Evolutionary conservation across 1,140 invertebrate genomes (phyloP).

Genomic region (Ooceraea biroi): DNA sequence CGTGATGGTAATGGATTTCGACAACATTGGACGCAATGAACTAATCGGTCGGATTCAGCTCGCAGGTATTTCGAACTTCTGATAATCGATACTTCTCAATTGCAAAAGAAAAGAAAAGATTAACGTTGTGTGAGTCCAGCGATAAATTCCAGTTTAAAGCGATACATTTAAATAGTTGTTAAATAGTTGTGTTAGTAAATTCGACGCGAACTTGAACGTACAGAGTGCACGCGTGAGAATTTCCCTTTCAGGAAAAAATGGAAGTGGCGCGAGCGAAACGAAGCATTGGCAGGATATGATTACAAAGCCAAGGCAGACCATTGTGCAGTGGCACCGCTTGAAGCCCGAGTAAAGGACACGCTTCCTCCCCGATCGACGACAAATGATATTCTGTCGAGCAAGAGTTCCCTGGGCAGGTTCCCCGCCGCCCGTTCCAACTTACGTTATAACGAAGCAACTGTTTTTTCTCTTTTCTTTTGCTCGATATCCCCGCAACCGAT

Average conservation of each 20-base stretch:
- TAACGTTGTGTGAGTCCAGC: too few species aligned
- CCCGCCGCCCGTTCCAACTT: constrained; percentile 9
- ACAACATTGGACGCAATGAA: constrained; percentile 97
- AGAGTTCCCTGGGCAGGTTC: neutral
- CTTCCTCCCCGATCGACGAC: constrained; percentile 45
- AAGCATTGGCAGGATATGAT: constrained; percentile 99
- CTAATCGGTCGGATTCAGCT: constrained; percentile 95
- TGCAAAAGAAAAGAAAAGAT: too few species aligned
- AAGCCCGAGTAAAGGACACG: constrained; percentile 91
- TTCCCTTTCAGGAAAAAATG: constrained; percentile 92
- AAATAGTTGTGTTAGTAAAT: too few species aligned
- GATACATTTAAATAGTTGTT: neutral
- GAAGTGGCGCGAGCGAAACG: constrained; percentile 95
- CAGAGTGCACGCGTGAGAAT: constrained; percentile 8
- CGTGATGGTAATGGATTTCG: constrained; percentile 98
- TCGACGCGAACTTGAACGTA: neutral
- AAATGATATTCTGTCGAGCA: constrained; percentile 55
- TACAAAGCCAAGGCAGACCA: constrained; percentile 96
- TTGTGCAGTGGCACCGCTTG: constrained; percentile 96
- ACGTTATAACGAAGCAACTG: constrained; percentile 30
- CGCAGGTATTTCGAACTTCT: constrained; percentile 88
- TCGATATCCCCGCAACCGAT: constrained; percentile 40
- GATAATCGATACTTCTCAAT: neutral
- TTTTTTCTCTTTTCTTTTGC: constrained; percentile 12
- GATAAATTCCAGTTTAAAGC: neutral